Evolutionary conservation across 2,888 invertebrate genomes (phyloP).

Genomic region (Phragmatobia fuliginosa): DNA sequence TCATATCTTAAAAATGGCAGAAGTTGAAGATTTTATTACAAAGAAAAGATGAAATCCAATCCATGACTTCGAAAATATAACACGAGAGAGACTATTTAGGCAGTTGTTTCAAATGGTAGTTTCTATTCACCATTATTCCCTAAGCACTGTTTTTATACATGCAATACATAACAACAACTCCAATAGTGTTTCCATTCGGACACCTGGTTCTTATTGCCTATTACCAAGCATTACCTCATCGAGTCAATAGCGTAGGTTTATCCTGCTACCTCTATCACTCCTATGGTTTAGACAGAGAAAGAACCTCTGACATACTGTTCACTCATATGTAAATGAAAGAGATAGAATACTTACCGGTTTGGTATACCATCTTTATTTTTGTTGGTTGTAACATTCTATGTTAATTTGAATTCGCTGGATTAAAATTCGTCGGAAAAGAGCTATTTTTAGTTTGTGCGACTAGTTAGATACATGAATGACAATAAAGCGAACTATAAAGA

Average conservation of each 20-base stretch:
- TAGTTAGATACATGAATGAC: not conserved
- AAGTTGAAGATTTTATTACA: too few relatives aligned
- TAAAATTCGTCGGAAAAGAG: conserved; percentile 9
- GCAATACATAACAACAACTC: not conserved
- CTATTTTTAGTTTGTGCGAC: not conserved
- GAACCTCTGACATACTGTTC: conserved; percentile 20
- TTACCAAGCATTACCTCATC: conserved; percentile 19
- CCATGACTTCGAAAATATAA: not conserved
- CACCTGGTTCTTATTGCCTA: conserved; percentile 18
- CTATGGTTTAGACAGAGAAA: conserved; percentile 7
- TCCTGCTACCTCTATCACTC: conserved; percentile 15
- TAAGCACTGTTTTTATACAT: not conserved
- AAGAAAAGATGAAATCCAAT: not conserved
- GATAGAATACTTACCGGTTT: conserved; percentile 43
- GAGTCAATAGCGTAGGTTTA: conserved; percentile 21
- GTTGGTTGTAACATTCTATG: conserved; percentile 39
- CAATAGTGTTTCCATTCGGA: not conserved
- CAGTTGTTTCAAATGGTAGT: not conserved
- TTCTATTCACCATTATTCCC: not conserved
- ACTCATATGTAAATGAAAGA: conserved; percentile 20
- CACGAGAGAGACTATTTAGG: not conserved
- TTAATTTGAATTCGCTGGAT: conserved; percentile 34
- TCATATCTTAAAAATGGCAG: too few relatives aligned
- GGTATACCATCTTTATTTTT: conserved; percentile 51
- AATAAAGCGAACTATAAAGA: not conserved